These are phyloP conservation scores for Chloroclysta siterata DNA, from an alignment of 2,888 invertebrate genomes.

Conservation along the genomic window DNA sequence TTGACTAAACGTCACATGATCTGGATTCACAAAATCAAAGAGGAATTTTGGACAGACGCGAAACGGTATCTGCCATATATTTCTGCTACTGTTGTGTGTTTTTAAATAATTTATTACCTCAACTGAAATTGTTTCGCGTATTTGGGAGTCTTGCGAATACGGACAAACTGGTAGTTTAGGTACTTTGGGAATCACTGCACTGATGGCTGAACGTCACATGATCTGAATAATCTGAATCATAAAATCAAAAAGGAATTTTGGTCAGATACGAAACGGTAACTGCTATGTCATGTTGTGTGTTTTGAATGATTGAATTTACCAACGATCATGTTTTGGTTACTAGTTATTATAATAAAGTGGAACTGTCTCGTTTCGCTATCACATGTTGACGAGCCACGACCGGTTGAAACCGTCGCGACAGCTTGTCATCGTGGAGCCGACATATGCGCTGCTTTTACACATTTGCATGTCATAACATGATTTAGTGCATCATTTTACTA, in stretches of 20 bases:
- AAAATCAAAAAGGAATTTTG: background rate
- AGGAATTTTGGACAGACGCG: background rate
- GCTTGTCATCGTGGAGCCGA: constrained; percentile 18
- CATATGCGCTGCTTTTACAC: constrained; percentile 28
- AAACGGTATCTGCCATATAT: too few relatives aligned
- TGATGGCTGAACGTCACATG: background rate
- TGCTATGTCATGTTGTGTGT: constrained; percentile 3
- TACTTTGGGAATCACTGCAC: background rate
- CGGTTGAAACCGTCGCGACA: background rate
- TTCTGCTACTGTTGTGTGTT: too few relatives aligned
- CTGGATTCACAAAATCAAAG: constrained; percentile 4
- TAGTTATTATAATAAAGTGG: background rate
- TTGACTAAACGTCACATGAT: background rate
- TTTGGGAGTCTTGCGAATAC: background rate
- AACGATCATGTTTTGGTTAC: constrained; percentile 4
- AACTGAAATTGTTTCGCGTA: background rate
- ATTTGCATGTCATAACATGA: constrained; percentile 33
- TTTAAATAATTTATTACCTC: background rate
- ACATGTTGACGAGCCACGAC: constrained; percentile 9
- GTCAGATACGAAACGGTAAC: constrained; percentile 1
- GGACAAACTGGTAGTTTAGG: background rate
- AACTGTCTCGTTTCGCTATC: constrained; percentile 4
- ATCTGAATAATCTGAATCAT: too few relatives aligned
- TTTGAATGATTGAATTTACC: constrained; percentile 11
- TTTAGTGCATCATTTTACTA: constrained; percentile 27